Base-by-base conservation (phyloP, 2,113 vertebrate species). In the Oryzias woworae region DNA sequence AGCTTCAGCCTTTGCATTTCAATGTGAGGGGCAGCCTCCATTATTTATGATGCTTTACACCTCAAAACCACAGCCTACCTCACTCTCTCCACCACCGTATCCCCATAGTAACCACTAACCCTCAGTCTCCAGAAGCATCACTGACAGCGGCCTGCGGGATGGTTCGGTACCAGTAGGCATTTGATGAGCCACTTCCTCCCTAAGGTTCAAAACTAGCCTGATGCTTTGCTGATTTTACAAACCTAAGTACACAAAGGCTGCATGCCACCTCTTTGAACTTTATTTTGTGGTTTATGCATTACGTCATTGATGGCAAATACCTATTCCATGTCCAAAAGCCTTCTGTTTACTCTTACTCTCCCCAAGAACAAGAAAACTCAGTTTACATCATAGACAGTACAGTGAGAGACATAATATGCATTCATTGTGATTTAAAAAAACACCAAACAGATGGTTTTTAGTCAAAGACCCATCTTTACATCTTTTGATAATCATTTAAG, bases 11-110 rank as follows among this genome's bases (percentile, higher is more conserved):
- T 89, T 92, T 92, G 91, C 91, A 92, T 92, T 92, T 92, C 90
- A 92, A 92, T 92, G 90, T 78, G 82, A 89, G 84, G 81, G 76
- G 80, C 78, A 87, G 80, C 85, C 86, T 91, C 87, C 90, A 92
- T 92, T 91, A 92, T 92, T 92, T 91, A 92, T 92, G 85, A 90
- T 54, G 84, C 88, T 90, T 90, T 90, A 91, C 88, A 91, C 88
- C 87, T 92, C 88, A 90, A 92, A 90, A 86, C 83, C 87, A 72
- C 48, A 62, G 85, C 80, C 86, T 77, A 66, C 64, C 82, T 75
- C 73, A n/a, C 80, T 73, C 69, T 68, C 70, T 71, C 73, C 70
- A 63, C 43, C 50, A 58, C 61, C 82, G 77, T 71, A 91, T 92
- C 82, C 87, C 90, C 90, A 91, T 92, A 91, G 90, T 90, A 91